Conservation (phyloP, 2,113 vertebrate species). For the Lasiurus cinereus region DNA sequence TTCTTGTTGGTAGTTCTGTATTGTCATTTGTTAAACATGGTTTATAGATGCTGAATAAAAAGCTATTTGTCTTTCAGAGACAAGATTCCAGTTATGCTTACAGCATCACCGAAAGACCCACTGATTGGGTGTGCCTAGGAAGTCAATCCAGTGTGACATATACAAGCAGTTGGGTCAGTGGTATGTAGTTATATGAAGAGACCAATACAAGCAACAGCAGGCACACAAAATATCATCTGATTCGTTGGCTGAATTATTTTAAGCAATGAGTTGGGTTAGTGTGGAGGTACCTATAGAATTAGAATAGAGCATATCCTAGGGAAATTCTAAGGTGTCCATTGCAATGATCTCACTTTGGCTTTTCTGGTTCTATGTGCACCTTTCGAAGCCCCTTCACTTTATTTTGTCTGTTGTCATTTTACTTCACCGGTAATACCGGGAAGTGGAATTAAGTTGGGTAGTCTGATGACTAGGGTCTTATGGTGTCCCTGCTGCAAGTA, state of each 20-base stretch:
- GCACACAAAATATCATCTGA: background rate
- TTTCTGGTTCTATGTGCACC: background rate
- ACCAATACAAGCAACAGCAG: background rate
- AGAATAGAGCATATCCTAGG: background rate
- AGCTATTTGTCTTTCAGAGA: background rate
- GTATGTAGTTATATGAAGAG: background rate
- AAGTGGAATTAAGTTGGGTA: background rate
- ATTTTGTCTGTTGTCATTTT: background rate
- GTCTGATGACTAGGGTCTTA: background rate
- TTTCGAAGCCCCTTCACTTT: background rate
- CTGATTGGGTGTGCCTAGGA: background rate
- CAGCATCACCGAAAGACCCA: background rate
- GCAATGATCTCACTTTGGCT: background rate
- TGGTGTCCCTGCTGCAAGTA: background rate
- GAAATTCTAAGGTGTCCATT: background rate
- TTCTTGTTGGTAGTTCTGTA: background rate
- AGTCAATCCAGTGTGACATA: conserved; percentile 24
- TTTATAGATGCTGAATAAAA: conserved; percentile 50
- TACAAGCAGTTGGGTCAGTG: background rate
- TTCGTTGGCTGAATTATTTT: background rate
- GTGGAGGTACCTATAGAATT: background rate
- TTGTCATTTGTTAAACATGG: background rate
- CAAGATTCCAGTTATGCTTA: background rate
- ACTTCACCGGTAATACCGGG: background rate
- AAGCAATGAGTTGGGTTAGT: background rate